Base-by-base conservation (phyloP, 2,797 vertebrate species). In the Sphenodon punctatus region DNA sequence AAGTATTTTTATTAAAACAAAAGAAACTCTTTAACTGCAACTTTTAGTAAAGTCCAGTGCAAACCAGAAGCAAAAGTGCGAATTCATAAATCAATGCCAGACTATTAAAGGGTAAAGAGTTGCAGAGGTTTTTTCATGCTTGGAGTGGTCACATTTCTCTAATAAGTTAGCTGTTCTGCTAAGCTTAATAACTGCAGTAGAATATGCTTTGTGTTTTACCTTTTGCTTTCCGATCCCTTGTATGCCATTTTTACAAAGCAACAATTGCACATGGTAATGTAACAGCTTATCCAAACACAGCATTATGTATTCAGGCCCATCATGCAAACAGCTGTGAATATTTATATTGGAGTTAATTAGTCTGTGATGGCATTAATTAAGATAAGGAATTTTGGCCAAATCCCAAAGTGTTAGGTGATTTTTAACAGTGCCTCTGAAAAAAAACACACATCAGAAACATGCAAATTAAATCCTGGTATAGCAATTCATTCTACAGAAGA, bases 331-430 rank as follows among this genome's bases (percentile, higher is more conserved):
- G 55, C 45, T 89, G 17, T 75, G 70, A 85, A 64, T 89, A 78
- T 88, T 92, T 92, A 34, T 89, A 71, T 87, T 80, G 30, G 19
- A 79, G 65, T 82, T 91, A 92, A 90, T 86, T 89, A 87, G 55
- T 67, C 64, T 77, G 68, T 75, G 55, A 83, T 64, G 13, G 5
- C 67, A 88, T 86, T 87, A 89, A 89, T 88, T 93, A 87, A 92
- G 81, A 81, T 91, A 92, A 88, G 66, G 38, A 87, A 79, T 42
- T 41, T 83, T 84, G 78, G 41, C 12, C 58, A 88, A 87, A 85
- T 84, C 58, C 77, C 25, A 41, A 64, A 75, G 25, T 79, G 16
- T 20, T 78, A 43, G 2, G 1, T 51, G 66, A 73, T 71, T 90
- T 87, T 87, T 77, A 81, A 60, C 65, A 14, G n/a, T 49, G 20